These are phyloP conservation scores for Capricornis sumatraensis DNA, from an alignment of 2,113 vertebrate genomes.

Conservation along the genomic window DNA sequence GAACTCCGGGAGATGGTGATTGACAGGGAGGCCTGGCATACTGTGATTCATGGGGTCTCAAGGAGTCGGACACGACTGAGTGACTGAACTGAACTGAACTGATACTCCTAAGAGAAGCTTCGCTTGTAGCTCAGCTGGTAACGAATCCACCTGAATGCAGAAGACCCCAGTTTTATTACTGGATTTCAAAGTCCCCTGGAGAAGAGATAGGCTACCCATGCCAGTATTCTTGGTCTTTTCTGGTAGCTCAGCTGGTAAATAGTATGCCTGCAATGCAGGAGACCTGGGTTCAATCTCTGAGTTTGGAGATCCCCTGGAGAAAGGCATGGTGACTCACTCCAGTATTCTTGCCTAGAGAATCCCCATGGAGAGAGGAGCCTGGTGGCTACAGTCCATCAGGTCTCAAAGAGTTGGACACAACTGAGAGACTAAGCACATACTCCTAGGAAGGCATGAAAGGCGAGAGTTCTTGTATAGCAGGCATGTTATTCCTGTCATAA, in stretches of 20 bases:
- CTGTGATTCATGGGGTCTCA: no score
- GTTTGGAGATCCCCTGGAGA: not conserved
- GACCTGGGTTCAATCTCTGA: not conserved
- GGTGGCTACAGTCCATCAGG: not conserved
- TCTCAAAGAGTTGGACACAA: not conserved
- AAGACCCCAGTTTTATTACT: not conserved
- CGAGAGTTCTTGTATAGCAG: accelerated
- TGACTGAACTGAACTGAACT: no score
- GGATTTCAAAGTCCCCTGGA: not conserved
- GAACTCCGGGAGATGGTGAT: no score
- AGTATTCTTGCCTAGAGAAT: not conserved
- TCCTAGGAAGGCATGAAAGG: not conserved
- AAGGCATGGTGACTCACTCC: not conserved
- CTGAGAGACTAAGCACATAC: not conserved
- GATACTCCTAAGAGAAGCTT: not conserved
- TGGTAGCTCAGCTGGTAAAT: not conserved
- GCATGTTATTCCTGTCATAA: not conserved
- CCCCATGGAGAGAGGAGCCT: not conserved
- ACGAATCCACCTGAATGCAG: not conserved
- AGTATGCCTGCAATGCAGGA: not conserved
- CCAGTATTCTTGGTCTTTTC: not conserved
- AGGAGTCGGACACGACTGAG: no score
- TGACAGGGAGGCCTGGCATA: accelerated
- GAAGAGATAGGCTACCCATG: not conserved
- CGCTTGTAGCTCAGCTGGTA: not conserved